Evolutionary conservation across 2,888 invertebrate genomes (phyloP), one percentile per base, ranked within the genome.

Genomic region (Crepidodera aurea): DNA sequence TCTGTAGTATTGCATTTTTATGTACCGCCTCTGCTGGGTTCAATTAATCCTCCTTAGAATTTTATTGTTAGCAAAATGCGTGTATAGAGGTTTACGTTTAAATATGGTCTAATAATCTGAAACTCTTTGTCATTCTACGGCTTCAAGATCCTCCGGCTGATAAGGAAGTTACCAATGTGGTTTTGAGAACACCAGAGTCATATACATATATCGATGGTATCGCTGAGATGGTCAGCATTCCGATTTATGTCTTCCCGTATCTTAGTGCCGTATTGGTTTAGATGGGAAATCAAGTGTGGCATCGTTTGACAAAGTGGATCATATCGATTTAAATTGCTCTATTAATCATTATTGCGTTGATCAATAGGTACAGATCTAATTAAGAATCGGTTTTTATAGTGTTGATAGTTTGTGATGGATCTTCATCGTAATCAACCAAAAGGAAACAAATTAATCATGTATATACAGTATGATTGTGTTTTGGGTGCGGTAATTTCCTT

Each of bases 51-150:
- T 27, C 37, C 10, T 8, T 7, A 37, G 19, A 25, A 10, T 37
- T 46, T 54, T 53, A 53, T 60, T 22, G 34, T 51, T 40, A 25
- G 37, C 25, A 25, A 25, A 51, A 32, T 42, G 58, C 58, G 58
- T 51, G 58, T 27, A 32, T 51, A 27, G 22, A 51, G 58, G 40
- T 44, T 58, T 58, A 58, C 18, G 16, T 37, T 48, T 37, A 37
- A 46, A 37, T 46, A 48, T 59, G 44, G 51, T 44, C 44, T 60
- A 53, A 50, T 42, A 42, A 34, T 56, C 48, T 44, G 44, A 54
- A 44, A 29, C 27, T 54, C 54, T 44, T 44, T 54, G 54, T 54
- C 54, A 54, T 54, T 54, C 25, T 15, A 39, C 6, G 13, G 40
- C 13, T 40, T 42, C 42, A 16, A 42, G 54, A 54, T 54, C 12